Evolutionary conservation across 2,113 vertebrate genomes (phyloP), one percentile per base, ranked within the genome.

Genomic region (Triplophysa rosa): DNA sequence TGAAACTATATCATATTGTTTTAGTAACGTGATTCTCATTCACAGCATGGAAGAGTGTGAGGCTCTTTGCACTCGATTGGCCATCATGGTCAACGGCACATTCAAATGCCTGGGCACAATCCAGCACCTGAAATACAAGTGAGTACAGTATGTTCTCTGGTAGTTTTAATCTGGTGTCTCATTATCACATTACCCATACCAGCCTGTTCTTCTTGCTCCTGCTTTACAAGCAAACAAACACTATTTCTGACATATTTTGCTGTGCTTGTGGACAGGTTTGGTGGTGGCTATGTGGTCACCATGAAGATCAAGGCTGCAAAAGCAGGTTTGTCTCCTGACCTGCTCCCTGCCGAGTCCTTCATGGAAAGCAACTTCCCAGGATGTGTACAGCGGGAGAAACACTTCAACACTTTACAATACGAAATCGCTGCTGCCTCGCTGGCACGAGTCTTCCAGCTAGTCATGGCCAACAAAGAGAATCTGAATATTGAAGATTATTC

Each of bases 41-140:
- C 74, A 69, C 87, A 99, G 97, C 66, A 98, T 99, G 97, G 98
- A 99, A 91, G 98, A 98, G 88, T 98, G 97, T 85, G 98, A 99
- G 86, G 96, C 96, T 0, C 93, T 98, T 72, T 99, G 97, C 73
- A 98, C 97, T 4, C 95, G 96, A 68, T 89, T 98, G 83, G 98
- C 96, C 88, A 98, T 98, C 92, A 97, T 99, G 97, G 97, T 98
- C 79, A 96, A 95, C 29, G 97, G 97, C n/a, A 90, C 94, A 24
- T 98, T 99, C 89, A 97, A 95, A 88, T 99, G 97, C 90, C 90
- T 99, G 77, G 98, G 97, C 17, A 97, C 96, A 83, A 98, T 95
- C 86, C 97, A 99, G 87, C 95, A 98, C 85, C 94, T 99, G 83
- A 99, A 99, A 88, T 97, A 93, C 92, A 99, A 96, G 94, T 99